A percentile compares a stretch with the other conserved stretches of the same genome.
Conservation (phyloP, 92 coral and sea anemone genomes). For the Siderastrea radians region DNA sequence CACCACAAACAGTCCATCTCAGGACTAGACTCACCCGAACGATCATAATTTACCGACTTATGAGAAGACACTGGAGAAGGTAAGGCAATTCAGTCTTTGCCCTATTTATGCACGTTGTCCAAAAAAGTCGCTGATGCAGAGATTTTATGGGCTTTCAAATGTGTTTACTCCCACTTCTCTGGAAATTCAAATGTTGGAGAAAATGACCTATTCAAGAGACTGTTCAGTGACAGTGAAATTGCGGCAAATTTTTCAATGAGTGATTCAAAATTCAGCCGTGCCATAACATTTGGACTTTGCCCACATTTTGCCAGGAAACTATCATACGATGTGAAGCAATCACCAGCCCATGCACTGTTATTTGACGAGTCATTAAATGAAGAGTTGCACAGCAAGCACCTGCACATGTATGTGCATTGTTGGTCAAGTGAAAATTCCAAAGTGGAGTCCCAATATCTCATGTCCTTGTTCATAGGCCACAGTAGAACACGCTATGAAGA, state of each 20-base stretch:
- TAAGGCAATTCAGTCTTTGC: too few species aligned
- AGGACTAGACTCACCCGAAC: too few species aligned
- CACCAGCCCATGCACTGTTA: slow-evolving; percentile 62
- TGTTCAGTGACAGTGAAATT: slow-evolving; percentile 77
- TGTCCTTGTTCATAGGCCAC: slow-evolving; percentile 68
- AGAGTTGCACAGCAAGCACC: slow-evolving; percentile 64
- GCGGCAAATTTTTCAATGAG: slow-evolving; percentile 65
- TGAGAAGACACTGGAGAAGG: too few species aligned
- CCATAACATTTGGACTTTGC: slow-evolving; percentile 74
- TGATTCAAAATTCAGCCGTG: slow-evolving; percentile 62
- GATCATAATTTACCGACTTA: too few species aligned
- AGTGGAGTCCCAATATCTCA: slow-evolving; percentile 64
- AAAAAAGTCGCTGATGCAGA: slow-evolving; percentile 76
- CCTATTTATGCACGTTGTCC: not conserved
- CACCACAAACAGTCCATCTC: too few species aligned
- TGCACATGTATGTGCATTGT: slow-evolving; percentile 63
- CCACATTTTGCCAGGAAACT: slow-evolving; percentile 65
- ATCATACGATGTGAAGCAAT: slow-evolving; percentile 29
- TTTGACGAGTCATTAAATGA: slow-evolving; percentile 71
- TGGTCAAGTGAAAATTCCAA: slow-evolving; percentile 55
- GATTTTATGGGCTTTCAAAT: slow-evolving; percentile 67
- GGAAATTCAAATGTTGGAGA: slow-evolving; percentile 66
- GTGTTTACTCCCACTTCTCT: slow-evolving; percentile 72
- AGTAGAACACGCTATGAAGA: slow-evolving; percentile 65
- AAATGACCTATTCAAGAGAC: slow-evolving; percentile 56